Evolutionary conservation across 2,888 invertebrate genomes (phyloP).

Genomic region (Argyresthia goedartella): DNA sequence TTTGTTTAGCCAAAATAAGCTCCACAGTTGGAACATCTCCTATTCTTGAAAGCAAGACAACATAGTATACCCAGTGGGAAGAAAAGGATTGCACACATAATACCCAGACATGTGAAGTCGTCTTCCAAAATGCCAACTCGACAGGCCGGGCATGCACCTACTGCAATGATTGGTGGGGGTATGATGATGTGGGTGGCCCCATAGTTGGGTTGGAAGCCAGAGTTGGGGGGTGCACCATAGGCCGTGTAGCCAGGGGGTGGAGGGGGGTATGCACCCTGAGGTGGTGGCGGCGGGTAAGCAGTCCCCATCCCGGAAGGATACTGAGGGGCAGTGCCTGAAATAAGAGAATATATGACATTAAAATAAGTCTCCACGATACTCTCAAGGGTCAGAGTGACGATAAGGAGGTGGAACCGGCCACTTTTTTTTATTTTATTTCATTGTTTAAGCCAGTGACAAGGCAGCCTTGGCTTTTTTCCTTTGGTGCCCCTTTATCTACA

Average conservation of each 20-base stretch:
- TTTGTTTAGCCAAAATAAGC: conserved; percentile 77
- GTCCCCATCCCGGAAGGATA: conserved; percentile 13
- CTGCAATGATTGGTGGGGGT: conserved; percentile 82
- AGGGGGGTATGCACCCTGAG: conserved; percentile 47
- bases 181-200: conserved; percentile 75
- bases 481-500: too few relatives aligned
- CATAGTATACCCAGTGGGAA: conserved; percentile 91
- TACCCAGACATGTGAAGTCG: conserved; percentile 86
- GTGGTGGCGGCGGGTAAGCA: conserved; percentile 18
- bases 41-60: conserved; percentile 86
- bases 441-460: background rate
- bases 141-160: conserved; percentile 91
- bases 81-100: conserved; percentile 86
- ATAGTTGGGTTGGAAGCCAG: conserved; percentile 70
- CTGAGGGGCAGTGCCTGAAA: conserved; percentile 22
- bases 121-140: conserved; percentile 90
- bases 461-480: background rate
- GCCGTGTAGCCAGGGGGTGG: conserved; percentile 71
- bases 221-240: conserved; percentile 35
- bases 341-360: background rate
- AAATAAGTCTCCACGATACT: background rate
- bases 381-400: too few relatives aligned
- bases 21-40: conserved; percentile 89
- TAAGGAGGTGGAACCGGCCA: too few relatives aligned
- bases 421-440: too few relatives aligned